Percentiles rank a stretch among this genome's conserved stretches.
Evolutionary conservation across 2,113 vertebrate species (phyloP).

Genomic region (Sorex fumeus): DNA sequence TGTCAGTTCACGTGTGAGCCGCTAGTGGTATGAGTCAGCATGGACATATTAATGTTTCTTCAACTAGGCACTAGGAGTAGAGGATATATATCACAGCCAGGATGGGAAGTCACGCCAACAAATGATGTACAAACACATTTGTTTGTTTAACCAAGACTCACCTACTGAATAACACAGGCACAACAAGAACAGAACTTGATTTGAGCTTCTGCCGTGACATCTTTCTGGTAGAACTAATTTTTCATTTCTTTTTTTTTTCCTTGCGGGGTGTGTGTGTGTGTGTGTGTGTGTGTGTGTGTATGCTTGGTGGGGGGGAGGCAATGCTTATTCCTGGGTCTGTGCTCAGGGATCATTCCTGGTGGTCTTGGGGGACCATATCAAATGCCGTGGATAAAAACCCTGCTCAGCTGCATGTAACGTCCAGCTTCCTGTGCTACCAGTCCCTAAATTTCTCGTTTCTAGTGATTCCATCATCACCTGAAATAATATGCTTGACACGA

Average conservation of each 20-base stretch:
- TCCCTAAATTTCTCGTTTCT: background rate
- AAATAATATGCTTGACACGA: background rate
- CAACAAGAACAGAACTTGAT: slow-evolving; percentile 1
- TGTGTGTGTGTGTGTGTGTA: too few relatives aligned
- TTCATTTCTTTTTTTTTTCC: too few relatives aligned
- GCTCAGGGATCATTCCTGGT: too few relatives aligned
- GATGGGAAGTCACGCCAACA: background rate
- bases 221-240: background rate
- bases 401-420: too few relatives aligned
- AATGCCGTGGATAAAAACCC: too few relatives aligned
- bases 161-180: background rate
- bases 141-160: background rate
- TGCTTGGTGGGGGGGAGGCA: too few relatives aligned
- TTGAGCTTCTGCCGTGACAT: background rate
- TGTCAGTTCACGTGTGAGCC: too few relatives aligned
- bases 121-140: background rate
- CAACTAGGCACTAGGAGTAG: background rate
- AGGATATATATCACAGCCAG: background rate
- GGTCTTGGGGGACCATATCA: too few relatives aligned
- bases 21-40: too few relatives aligned
- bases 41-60: background rate
- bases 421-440: too few relatives aligned
- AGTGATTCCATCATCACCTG: background rate
- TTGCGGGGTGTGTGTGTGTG: too few relatives aligned
- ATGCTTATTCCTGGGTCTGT: too few relatives aligned